A percentile compares a stretch with the other conserved stretches of the same genome.
Evolutionary conservation across 2,797 vertebrate genomes (phyloP).

Genomic region (Potorous gilbertii): DNA sequence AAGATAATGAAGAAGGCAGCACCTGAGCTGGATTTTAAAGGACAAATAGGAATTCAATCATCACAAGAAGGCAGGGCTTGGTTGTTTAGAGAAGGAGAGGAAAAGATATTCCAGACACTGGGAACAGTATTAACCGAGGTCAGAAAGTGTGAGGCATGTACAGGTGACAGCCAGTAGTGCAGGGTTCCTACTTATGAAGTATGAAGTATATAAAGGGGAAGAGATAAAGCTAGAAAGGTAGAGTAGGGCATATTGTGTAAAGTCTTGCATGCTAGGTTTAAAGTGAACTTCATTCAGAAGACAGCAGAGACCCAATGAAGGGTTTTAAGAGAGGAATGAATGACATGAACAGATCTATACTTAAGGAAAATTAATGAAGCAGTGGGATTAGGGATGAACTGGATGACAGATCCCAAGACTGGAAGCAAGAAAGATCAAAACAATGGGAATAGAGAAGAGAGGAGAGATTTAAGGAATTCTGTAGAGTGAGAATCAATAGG

Average conservation of each 20-base stretch:
- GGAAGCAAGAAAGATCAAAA: background rate
- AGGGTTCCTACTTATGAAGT: too few species aligned
- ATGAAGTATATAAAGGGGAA: background rate
- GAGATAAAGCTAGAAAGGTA: background rate
- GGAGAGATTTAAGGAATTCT: background rate
- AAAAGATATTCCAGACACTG: too few species aligned
- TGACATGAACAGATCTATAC: too few species aligned
- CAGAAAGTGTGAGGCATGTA: background rate
- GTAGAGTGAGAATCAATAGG: background rate
- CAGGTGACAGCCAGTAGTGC: too few species aligned
- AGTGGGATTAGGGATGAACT: background rate
- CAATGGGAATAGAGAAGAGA: too few species aligned
- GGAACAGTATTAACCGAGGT: background rate
- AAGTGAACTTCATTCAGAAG: background rate
- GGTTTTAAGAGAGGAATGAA: too few species aligned
- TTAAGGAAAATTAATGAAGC: background rate
- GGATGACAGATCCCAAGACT: background rate
- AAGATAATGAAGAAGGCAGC: background rate
- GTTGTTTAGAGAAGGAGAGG: background rate
- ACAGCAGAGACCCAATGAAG: background rate
- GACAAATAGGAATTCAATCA: background rate
- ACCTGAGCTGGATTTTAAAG: background rate
- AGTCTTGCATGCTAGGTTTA: background rate
- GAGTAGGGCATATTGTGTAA: background rate
- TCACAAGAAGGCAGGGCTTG: background rate